phyloP scores from a whole-genome alignment of 37 sponge, comb jelly and placozoan genomes.

The Theonella swinhoei region DNA sequence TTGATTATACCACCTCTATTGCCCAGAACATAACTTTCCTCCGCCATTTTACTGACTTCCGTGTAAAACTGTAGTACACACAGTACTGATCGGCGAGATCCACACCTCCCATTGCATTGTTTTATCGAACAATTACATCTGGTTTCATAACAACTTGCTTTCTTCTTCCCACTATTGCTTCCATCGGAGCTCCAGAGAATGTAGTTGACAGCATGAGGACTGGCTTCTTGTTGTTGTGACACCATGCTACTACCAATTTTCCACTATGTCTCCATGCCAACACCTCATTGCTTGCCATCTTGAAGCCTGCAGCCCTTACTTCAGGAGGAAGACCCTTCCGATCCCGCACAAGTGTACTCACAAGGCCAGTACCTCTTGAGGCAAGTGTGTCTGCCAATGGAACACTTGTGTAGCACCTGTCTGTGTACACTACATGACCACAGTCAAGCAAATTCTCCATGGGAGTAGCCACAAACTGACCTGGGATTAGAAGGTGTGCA shows the following conservation, averaged over 20 bases:
- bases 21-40: constrained; percentile 14
- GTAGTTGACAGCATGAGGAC: not conserved
- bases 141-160: not conserved
- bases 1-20: not conserved
- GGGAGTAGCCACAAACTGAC: not conserved
- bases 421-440: not conserved
- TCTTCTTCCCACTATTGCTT: not conserved
- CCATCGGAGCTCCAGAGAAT: not conserved
- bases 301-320: not conserved
- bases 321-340: not conserved
- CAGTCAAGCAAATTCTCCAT: not conserved
- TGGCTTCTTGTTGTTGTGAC: not conserved
- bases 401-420: not conserved
- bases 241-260: not conserved
- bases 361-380: not conserved
- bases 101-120: constrained; percentile 9
- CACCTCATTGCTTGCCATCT: not conserved
- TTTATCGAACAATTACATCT: not conserved
- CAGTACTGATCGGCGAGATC: constrained; percentile 14
- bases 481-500: not conserved
- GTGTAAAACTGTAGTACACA: not conserved
- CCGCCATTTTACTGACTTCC: not conserved
- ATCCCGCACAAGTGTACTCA: not conserved
- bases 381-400: not conserved
- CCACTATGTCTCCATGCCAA: not conserved